A percentile compares a stretch with the other conserved stretches of the same genome.
These are phyloP conservation scores for human (Homo sapiens) DNA, from an alignment of 2,113 vertebrate genomes.

Conservation along the genomic window DNA sequence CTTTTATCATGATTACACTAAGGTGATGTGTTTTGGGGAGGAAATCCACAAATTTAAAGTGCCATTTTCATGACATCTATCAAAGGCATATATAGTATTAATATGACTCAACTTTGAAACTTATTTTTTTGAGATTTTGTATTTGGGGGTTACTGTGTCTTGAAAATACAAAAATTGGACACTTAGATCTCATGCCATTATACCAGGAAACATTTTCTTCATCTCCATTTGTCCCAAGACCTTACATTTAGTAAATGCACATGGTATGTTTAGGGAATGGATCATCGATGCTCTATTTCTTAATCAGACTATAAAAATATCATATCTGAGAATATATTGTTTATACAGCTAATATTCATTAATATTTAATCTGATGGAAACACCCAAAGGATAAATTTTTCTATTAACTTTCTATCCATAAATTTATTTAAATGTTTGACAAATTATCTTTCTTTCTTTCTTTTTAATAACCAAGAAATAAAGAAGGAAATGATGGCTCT, in stretches of 20 bases:
- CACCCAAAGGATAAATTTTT: neutral
- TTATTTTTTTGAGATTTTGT: neutral
- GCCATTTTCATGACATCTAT: neutral
- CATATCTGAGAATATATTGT: neutral
- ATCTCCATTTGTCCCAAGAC: neutral
- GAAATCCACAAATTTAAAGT: neutral
- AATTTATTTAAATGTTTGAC: neutral
- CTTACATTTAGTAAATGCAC: neutral
- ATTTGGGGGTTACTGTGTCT: neutral
- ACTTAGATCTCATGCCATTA: neutral
- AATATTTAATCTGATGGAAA: neutral
- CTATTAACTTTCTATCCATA: neutral
- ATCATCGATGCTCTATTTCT: neutral
- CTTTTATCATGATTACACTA: neutral
- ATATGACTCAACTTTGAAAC: neutral
- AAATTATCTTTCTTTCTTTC: neutral
- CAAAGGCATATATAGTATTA: neutral
- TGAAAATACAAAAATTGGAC: neutral
- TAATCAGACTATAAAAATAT: neutral
- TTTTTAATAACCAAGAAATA: neutral
- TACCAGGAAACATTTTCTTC: neutral
- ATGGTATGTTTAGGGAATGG: neutral
- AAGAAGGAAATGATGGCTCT: neutral
- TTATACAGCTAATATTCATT: neutral
- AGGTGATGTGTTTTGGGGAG: neutral